Conservation (phyloP, 2,888 invertebrate genomes). For the Hylaea fasciaria region DNA sequence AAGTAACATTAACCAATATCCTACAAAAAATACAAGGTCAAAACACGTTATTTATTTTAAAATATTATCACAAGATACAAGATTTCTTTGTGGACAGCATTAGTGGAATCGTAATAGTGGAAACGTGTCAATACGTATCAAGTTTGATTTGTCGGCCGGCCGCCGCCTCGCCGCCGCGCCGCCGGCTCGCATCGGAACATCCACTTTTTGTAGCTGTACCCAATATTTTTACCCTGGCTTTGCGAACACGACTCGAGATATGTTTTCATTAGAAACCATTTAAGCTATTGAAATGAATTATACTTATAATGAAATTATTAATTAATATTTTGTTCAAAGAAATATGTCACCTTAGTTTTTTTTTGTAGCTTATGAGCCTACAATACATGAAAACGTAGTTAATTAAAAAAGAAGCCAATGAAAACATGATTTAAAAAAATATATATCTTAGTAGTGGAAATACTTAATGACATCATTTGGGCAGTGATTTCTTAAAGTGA, state of each 20-base stretch:
- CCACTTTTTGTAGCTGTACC: constrained; percentile 47
- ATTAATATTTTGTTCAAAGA: no score
- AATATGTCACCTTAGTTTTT: no score
- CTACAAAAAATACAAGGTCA: constrained; percentile 55
- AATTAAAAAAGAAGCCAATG: neutral
- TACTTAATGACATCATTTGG: constrained; percentile 45
- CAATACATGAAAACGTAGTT: neutral
- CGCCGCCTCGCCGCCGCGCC: constrained; percentile 20
- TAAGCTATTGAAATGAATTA: neutral
- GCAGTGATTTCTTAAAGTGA: constrained; percentile 60
- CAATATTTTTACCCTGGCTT: constrained; percentile 28
- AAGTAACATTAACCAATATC: constrained; percentile 42
- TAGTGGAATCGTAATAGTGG: constrained; percentile 78
- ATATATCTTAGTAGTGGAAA: no score
- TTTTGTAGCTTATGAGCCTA: no score
- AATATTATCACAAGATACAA: constrained; percentile 55
- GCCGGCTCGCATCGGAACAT: constrained; percentile 22
- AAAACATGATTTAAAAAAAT: neutral
- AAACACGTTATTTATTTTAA: constrained; percentile 63
- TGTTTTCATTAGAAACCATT: neutral
- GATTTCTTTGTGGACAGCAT: constrained; percentile 68
- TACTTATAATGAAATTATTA: no score
- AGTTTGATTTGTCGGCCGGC: constrained; percentile 62
- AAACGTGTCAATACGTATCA: constrained; percentile 81
- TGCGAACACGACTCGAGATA: constrained; percentile 10